A percentile compares a stretch with the other conserved stretches of the same genome.
These are phyloP conservation scores for Poecile montanus DNA, from an alignment of 2,797 vertebrate species.

Conservation along the genomic window DNA sequence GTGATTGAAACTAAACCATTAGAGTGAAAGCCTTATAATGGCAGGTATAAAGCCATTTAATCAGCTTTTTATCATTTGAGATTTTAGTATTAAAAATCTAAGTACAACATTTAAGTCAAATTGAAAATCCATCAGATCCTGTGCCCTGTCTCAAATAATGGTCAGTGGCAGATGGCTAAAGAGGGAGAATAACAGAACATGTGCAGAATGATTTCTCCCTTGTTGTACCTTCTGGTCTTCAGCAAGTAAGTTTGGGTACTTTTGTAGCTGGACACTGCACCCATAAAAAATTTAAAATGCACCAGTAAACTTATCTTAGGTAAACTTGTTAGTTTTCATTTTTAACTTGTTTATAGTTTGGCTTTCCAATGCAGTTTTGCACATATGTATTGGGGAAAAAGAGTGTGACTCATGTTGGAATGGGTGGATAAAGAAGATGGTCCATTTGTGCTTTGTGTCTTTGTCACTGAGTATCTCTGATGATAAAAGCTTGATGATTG, in stretches of 20 bases:
- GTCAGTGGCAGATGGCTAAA: not conserved
- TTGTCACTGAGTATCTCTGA: not conserved
- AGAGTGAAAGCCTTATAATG: not conserved
- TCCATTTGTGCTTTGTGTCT: not conserved
- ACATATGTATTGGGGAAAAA: accelerated
- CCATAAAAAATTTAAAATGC: not conserved
- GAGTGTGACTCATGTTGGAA: not conserved
- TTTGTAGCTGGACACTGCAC: not conserved
- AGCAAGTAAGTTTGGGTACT: not conserved
- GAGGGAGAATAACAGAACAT: not conserved
- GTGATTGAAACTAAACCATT: conserved; percentile 27
- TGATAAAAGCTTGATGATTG: not conserved
- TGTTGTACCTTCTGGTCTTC: not conserved
- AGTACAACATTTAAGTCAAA: not conserved
- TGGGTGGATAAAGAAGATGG: not conserved
- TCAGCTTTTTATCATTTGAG: not conserved
- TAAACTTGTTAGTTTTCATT: not conserved
- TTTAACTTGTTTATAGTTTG: not conserved
- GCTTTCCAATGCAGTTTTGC: not conserved
- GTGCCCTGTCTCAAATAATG: not conserved
- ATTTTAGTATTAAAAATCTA: not conserved
- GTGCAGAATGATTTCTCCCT: not conserved
- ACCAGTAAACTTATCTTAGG: accelerated
- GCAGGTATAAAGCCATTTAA: conserved; percentile 1
- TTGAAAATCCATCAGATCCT: not conserved